phyloP scores from a whole-genome alignment of 2,888 invertebrate genomes.

The Aporophyla nigra region DNA sequence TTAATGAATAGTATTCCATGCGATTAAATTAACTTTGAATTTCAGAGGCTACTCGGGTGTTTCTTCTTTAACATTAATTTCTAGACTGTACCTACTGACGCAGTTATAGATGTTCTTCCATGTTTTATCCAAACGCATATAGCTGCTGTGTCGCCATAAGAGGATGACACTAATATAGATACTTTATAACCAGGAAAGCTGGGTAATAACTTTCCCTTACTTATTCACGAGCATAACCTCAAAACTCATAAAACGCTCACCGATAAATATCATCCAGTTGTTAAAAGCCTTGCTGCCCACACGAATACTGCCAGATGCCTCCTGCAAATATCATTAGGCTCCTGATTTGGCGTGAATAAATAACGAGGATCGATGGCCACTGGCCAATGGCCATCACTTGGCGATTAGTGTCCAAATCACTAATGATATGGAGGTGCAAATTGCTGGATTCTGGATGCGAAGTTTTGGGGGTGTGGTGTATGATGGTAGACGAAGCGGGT shows the following conservation, averaged over 20 bases:
- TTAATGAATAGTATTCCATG: too few relatives aligned
- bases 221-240: neutral
- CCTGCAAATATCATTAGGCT: conserved; percentile 57
- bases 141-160: too few relatives aligned
- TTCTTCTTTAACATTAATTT: too few relatives aligned
- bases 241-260: conserved; percentile 42
- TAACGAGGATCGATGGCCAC: conserved; percentile 63
- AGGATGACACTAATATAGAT: too few relatives aligned
- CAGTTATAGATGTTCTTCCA: neutral
- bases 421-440: conserved; percentile 77
- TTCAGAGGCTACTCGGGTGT: too few relatives aligned
- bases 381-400: conserved; percentile 75
- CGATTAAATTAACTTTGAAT: too few relatives aligned
- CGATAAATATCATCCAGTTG: conserved; percentile 43
- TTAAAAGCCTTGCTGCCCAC: conserved; percentile 38
- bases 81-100: too few relatives aligned
- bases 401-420: conserved; percentile 79
- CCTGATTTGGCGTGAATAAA: conserved; percentile 68
- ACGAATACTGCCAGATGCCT: conserved; percentile 42
- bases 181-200: neutral
- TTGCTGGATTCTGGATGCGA: conserved; percentile 78
- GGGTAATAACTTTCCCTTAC: neutral
- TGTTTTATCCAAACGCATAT: neutral
- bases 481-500: conserved; percentile 22
- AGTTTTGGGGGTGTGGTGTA: conserved; percentile 65